Conservation (phyloP, 2,888 invertebrate genomes). For the Lasioglossum vierecki region DNA sequence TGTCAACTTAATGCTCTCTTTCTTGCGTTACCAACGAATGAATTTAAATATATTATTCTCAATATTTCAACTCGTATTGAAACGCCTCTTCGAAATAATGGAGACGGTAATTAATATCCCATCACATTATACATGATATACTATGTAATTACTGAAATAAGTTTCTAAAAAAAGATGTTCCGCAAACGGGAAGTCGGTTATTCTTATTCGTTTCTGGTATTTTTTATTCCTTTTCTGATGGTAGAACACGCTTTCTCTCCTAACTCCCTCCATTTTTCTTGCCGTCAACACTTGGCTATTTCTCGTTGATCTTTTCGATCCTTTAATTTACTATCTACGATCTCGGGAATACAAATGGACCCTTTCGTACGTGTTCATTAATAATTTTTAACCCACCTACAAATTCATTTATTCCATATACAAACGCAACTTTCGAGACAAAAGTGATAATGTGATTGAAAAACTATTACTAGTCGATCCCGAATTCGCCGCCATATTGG, state of each 20-base stretch:
- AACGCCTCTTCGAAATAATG: neutral
- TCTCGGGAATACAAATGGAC: neutral
- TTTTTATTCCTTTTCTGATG: neutral
- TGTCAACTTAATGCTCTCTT: neutral
- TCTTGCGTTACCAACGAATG: neutral
- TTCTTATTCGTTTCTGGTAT: neutral
- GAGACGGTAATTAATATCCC: neutral
- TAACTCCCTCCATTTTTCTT: conserved; percentile 3
- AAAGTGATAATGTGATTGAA: neutral
- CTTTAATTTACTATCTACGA: neutral
- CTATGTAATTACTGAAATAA: neutral
- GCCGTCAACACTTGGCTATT: neutral
- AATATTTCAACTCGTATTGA: neutral
- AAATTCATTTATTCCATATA: conserved; percentile 11
- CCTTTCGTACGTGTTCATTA: neutral
- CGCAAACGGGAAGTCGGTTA: neutral
- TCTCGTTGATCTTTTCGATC: neutral
- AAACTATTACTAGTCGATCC: conserved; percentile 41
- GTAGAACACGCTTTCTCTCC: neutral
- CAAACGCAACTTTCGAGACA: neutral
- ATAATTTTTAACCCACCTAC: neutral
- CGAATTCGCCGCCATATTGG: conserved; percentile 22
- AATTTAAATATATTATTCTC: conserved; percentile 11
- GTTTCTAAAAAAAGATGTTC: neutral
- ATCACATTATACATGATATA: neutral